These are phyloP conservation scores for Calidris pugnax DNA, from an alignment of 2,113 vertebrate genomes.

Conservation along the genomic window DNA sequence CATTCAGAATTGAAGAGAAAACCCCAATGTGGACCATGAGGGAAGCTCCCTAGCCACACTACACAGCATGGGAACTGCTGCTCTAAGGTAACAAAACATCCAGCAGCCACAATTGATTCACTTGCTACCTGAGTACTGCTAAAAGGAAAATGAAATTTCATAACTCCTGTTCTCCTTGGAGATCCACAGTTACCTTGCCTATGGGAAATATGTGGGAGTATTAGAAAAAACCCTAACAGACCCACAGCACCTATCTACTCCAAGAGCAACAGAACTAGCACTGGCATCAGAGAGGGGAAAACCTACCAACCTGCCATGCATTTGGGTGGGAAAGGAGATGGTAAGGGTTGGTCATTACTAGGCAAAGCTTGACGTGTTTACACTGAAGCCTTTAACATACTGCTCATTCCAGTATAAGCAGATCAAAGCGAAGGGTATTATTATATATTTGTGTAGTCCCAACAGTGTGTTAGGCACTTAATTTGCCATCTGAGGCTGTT, in stretches of 20 bases:
- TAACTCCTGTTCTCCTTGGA: not conserved
- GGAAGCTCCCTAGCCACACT: not conserved
- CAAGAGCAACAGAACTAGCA: not conserved
- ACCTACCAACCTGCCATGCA: rapidly evolving
- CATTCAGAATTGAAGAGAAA: not conserved
- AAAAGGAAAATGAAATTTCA: not conserved
- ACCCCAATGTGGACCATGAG: not conserved
- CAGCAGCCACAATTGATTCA: not conserved
- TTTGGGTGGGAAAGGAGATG: not conserved
- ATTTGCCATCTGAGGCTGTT: slow-evolving; percentile 30
- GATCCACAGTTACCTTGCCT: not conserved
- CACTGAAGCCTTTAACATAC: not conserved
- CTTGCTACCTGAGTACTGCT: not conserved
- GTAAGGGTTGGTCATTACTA: not conserved
- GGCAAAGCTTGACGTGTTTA: not conserved
- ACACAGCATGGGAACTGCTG: not conserved
- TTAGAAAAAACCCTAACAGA: not conserved
- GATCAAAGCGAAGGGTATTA: slow-evolving; percentile 2
- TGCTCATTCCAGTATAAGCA: not conserved
- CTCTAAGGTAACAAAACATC: not conserved
- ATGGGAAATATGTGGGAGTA: not conserved
- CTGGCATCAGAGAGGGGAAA: not conserved
- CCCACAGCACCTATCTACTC: rapidly evolving
- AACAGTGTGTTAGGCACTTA: slow-evolving; percentile 20
- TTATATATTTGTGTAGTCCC: slow-evolving; percentile 23